These are phyloP conservation scores for Tenthredo mesomela DNA, from an alignment of 2,888 invertebrate genomes.

Conservation along the genomic window DNA sequence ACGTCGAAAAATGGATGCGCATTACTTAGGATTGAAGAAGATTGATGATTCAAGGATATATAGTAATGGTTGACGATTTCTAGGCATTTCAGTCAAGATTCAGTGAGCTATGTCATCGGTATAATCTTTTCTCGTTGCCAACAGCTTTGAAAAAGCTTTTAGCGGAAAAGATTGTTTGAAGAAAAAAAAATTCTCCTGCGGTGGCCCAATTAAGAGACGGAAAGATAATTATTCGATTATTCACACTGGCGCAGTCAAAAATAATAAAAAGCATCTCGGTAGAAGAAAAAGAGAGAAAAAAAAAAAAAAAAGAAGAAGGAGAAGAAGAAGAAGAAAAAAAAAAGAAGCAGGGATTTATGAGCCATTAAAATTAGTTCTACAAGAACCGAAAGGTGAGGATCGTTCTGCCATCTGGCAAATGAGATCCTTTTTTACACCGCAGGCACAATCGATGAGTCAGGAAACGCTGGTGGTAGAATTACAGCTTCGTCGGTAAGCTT, in stretches of 20 bases:
- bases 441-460: not conserved
- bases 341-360: slow-evolving; percentile 68
- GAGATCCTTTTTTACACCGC: not conserved
- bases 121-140: not conserved
- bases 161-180: slow-evolving; percentile 56
- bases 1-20: not conserved
- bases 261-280: slow-evolving; percentile 62
- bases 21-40: not conserved
- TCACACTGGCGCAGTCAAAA: slow-evolving; percentile 68
- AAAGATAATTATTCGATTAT: slow-evolving; percentile 73
- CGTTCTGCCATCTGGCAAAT: slow-evolving; percentile 51
- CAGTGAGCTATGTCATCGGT: slow-evolving; percentile 9
- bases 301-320: slow-evolving; percentile 60
- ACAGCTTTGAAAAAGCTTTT: slow-evolving; percentile 16
- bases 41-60: not conserved
- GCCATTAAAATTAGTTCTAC: slow-evolving; percentile 70
- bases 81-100: not conserved
- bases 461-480: not conserved
- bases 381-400: slow-evolving; percentile 55
- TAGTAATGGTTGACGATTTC: not conserved
- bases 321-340: slow-evolving; percentile 55
- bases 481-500: not conserved
- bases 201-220: slow-evolving; percentile 70
- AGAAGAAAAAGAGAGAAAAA: slow-evolving; percentile 60
- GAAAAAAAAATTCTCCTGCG: slow-evolving; percentile 63